phyloP scores from a whole-genome alignment of 2,888 invertebrate species.

The Vesta saturnalis region DNA sequence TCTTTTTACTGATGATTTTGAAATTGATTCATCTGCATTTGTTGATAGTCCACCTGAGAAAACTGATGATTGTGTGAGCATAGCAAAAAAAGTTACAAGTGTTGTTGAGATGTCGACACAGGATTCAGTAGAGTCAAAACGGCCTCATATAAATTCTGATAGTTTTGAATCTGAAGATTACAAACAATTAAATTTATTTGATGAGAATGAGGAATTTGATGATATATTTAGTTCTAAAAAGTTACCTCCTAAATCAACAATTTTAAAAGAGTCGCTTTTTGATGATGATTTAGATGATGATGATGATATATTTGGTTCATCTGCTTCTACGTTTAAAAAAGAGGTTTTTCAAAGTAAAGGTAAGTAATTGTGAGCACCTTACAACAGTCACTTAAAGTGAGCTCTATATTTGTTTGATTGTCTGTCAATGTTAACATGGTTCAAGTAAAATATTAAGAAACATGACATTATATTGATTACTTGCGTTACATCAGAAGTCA shows the following conservation, averaged over 20 bases:
- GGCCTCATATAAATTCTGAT: background rate
- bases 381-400: background rate
- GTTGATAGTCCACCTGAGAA: background rate
- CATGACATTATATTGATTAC: no score
- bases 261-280: slow-evolving; percentile 48
- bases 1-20: background rate
- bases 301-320: slow-evolving; percentile 51
- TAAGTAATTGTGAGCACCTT: slow-evolving; percentile 10
- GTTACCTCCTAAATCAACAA: slow-evolving; percentile 35
- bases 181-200: slow-evolving; percentile 32
- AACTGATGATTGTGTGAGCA: background rate
- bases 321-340: slow-evolving; percentile 19
- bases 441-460: no score
- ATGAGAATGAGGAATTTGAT: slow-evolving; percentile 48
- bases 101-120: background rate
- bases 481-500: no score
- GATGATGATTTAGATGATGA: slow-evolving; percentile 53
- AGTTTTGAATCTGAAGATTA: slow-evolving; percentile 9
- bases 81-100: background rate
- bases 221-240: slow-evolving; percentile 44
- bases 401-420: no score
- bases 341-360: slow-evolving; percentile 7
- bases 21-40: background rate
- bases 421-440: no score
- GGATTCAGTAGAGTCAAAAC: background rate